Evolutionary conservation across 2,888 invertebrate species (phyloP).

Genomic region (Prenolepis imparis): DNA sequence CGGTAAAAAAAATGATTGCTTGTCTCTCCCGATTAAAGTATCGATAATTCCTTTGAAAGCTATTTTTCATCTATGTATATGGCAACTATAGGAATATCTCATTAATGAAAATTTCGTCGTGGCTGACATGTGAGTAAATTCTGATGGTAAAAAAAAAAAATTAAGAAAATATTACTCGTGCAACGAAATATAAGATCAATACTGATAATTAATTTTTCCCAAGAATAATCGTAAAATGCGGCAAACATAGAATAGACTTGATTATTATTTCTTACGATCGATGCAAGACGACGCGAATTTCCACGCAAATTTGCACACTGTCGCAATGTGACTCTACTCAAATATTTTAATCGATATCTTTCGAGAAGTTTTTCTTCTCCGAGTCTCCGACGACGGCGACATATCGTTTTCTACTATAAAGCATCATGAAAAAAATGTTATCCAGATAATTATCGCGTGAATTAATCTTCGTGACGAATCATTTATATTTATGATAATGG

Average conservation of each 20-base stretch:
- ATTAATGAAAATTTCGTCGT: slow-evolving; percentile 11
- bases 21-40: neutral
- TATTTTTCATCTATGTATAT: neutral
- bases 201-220: slow-evolving; percentile 6
- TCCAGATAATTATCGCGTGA: slow-evolving; percentile 5
- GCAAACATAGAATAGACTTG: neutral
- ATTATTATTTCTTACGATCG: slow-evolving; percentile 23
- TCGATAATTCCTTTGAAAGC: neutral
- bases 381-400: slow-evolving; percentile 5
- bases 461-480: neutral
- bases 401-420: neutral
- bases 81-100: neutral
- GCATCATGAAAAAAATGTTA: neutral
- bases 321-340: neutral
- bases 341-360: slow-evolving; percentile 27
- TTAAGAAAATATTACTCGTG: neutral
- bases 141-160: slow-evolving; percentile 1
- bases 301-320: neutral
- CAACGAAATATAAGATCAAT: neutral
- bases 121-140: neutral
- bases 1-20: slow-evolving; percentile 2
- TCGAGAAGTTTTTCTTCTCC: neutral
- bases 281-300: neutral
- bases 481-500: neutral
- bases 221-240: neutral